These are phyloP conservation scores for Umimayanthus chanpuru DNA, from an alignment of 92 coral and sea anemone genomes.

Conservation along the genomic window DNA sequence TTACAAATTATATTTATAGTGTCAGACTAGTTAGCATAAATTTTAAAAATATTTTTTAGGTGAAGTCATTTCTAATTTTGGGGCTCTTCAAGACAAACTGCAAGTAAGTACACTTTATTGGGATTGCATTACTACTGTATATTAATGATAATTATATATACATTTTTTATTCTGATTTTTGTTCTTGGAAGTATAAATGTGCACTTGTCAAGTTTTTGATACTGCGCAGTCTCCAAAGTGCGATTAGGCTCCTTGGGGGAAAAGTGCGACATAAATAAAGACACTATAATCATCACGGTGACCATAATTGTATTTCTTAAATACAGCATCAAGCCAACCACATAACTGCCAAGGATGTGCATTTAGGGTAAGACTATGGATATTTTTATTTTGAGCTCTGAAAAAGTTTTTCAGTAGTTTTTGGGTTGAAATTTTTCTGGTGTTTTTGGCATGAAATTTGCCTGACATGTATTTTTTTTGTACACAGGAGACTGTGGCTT, in stretches of 20 bases:
- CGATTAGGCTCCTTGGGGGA: background rate
- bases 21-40: too few relatives aligned
- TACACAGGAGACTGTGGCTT: too few relatives aligned
- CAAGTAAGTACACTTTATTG: background rate
- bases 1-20: too few relatives aligned
- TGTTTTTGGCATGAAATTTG: background rate
- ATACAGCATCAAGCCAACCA: background rate
- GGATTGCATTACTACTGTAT: too few relatives aligned
- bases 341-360: background rate
- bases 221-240: too few relatives aligned
- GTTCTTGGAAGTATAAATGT: too few relatives aligned
- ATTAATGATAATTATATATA: too few relatives aligned
- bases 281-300: background rate
- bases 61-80: background rate
- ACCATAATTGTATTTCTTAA: background rate
- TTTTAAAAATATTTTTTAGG: background rate
- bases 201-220: too few relatives aligned
- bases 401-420: background rate
- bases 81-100: constrained; percentile 4
- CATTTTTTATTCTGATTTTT: too few relatives aligned
- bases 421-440: background rate
- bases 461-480: background rate
- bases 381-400: background rate
- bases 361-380: background rate
- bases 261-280: too few relatives aligned